Base-by-base conservation (phyloP, 2,113 vertebrate species). In the Clinocottus analis region DNA sequence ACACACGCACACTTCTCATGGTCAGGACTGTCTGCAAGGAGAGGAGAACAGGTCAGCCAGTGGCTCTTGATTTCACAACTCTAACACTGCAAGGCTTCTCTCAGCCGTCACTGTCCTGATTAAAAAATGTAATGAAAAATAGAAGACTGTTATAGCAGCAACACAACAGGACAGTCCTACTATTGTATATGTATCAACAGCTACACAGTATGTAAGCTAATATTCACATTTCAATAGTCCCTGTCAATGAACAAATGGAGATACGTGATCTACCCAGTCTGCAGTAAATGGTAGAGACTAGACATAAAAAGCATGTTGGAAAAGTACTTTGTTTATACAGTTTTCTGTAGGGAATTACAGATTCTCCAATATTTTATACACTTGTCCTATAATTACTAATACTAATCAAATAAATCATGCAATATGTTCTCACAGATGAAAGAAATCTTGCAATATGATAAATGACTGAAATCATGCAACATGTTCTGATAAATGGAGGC, bases 1-100 rank as follows among this genome's bases (percentile, higher is more conserved):
- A 89, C 53, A 87, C 63, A 66, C 71, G 29, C 79, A 86, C 83
- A 37, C 82, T 67, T 39, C 51, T 83, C 94, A 95, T 94, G 84
- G 76, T 91, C 66, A 76, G 29, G 16, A 63, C 67, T n/a, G 76
- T 77, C 83, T 87, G 79, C 69, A 60, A 67, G 63, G 60, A 35
- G 55, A 83, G 41, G 65, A 64, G 29, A 64, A 45, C 47, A 31
- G 11, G 62, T 51, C 27, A 41, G 63, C 25, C 27, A 66, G 35
- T 29, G 7, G 37, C 21, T 74, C 76, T 33, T 31, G 51, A 23
- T 77, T 35, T 29, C 67, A 60, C 68, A 53, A 80, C 29, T 17
- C 25, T 25, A 16, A 37, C 27, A 23, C 19, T 43, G 63, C 2
- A 61, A 27, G 29, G 23, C 29, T 63, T 79, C 45, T 23, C 16